These are phyloP conservation scores for Palythoa grandis DNA, from an alignment of 92 coral and sea anemone genomes.

Conservation along the genomic window DNA sequence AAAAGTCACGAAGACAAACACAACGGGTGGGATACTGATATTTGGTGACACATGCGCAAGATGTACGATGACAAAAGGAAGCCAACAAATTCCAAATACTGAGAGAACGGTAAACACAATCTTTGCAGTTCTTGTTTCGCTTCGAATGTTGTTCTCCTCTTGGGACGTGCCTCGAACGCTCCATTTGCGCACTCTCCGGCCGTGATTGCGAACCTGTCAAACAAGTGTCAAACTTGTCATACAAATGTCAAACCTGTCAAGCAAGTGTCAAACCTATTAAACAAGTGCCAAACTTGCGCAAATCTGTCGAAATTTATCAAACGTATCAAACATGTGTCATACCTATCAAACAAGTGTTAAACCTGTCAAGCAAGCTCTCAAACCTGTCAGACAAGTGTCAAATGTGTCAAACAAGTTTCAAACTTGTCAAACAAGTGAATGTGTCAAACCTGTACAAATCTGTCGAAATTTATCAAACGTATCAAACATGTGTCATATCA, in stretches of 20 bases:
- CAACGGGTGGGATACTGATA: constrained; percentile 52
- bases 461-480: too few species aligned
- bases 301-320: too few species aligned
- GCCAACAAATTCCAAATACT: constrained; percentile 84
- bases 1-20: constrained; percentile 61
- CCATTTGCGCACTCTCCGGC: constrained; percentile 52
- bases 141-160: constrained; percentile 45
- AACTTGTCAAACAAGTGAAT: too few species aligned
- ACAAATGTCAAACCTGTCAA: background rate
- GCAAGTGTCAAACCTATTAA: background rate
- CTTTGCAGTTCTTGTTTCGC: constrained; percentile 83
- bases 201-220: constrained; percentile 51
- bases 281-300: too few species aligned
- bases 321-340: too few species aligned
- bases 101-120: constrained; percentile 84
- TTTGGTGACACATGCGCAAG: constrained; percentile 62
- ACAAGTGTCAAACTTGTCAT: background rate
- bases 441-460: too few species aligned
- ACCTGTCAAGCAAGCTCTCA: too few species aligned
- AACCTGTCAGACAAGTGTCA: too few species aligned
- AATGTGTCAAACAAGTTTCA: too few species aligned
- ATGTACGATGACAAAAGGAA: constrained; percentile 78
- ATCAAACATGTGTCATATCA: too few species aligned
- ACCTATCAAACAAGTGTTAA: too few species aligned
- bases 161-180: constrained; percentile 21